Evolutionary conservation across 2,113 vertebrate species (phyloP), one percentile per base, ranked within the genome.

Genomic region (Leptocoma aspasia): DNA sequence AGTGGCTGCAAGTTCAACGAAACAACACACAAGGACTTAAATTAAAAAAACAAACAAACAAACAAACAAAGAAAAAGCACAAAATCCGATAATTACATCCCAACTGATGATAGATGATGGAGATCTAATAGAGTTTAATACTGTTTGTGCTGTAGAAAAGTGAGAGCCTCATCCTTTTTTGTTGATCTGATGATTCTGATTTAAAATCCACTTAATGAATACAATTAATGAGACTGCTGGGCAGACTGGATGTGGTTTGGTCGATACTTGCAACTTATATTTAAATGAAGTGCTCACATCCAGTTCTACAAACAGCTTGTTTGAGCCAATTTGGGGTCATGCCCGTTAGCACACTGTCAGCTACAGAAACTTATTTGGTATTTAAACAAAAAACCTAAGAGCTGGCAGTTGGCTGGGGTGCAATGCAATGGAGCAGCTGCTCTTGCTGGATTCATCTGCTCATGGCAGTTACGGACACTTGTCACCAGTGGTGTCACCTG

Each of bases 401-500:
- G 7, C 15, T 57, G n/a, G 19, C 21, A 49, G 22, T 13, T 19
- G 49, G 78, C 68, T 23, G 23, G 35, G 15, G 20, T 26, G 24
- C 7, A 53, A 9, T 2, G 5, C 13, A 17, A 7, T 0, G 2
- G 39, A 57, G 57, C 52, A 68, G 52, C 28, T 68, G n/a, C 81
- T 63, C 35, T 19, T 15, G 12, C 13, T 30, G 63, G 26, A 7
- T 37, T 83, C 45, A 17, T 15, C 15, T 19, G 52, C 33, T 68
- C 35, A 2, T 5, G 26, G 53, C 31, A 63, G 9, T 12, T 15
- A 8, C 0, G 22, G 21, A 24, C 35, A 52, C 1, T 4, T 49
- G 47, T 26, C 19, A 7, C 31, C 59, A 81, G 39, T 6, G 18
- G 15, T 41, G 60, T 10, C 50, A 75, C 11, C 41, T 33, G 30